These are phyloP conservation scores for Tarsius wallacei DNA, from an alignment of 2,797 vertebrate genomes.

Conservation along the genomic window DNA sequence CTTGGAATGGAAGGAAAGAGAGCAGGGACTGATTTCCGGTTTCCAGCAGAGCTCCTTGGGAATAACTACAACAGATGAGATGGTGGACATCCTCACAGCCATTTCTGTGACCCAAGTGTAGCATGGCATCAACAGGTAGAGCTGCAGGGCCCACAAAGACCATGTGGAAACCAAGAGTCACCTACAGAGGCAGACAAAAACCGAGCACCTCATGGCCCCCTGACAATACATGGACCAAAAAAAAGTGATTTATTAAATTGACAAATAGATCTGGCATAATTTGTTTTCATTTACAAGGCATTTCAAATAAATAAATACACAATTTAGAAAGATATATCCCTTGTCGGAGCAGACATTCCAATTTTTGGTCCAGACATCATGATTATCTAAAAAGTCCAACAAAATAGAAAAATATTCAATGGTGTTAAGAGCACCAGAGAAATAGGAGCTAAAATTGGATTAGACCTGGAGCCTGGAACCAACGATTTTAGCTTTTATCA, in stretches of 20 bases:
- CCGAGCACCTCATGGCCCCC: neutral
- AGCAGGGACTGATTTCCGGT: neutral
- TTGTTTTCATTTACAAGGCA: constrained; percentile 7
- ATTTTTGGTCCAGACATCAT: neutral
- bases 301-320: constrained; percentile 46
- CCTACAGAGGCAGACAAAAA: neutral
- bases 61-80: neutral
- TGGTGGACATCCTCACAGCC: no score
- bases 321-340: neutral
- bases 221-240: neutral
- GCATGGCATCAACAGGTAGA: neutral
- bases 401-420: neutral
- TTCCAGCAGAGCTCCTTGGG: neutral
- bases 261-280: neutral
- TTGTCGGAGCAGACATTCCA: neutral
- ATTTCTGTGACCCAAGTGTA: neutral
- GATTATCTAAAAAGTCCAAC: neutral
- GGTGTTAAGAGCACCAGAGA: neutral
- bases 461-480: neutral
- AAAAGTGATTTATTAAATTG: neutral
- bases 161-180: neutral
- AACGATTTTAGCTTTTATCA: neutral
- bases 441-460: neutral
- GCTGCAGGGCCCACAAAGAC: neutral
- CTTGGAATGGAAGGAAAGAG: neutral